These are phyloP conservation scores for Corydoras maculifer DNA, from an alignment of 2,113 vertebrate genomes.

Conservation along the genomic window DNA sequence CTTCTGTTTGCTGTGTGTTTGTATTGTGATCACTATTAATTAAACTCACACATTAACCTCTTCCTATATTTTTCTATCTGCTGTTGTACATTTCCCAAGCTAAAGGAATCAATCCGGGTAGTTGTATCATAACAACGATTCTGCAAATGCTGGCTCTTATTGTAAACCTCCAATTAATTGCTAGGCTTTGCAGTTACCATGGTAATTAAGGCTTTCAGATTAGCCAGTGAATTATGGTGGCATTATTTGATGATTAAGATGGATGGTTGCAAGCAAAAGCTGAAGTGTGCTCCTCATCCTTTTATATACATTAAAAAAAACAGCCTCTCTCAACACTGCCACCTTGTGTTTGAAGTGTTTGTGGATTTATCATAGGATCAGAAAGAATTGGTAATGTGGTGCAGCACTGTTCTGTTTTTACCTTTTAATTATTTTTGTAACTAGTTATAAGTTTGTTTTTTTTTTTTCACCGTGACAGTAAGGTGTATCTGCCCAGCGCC, in stretches of 20 bases:
- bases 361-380: too few species aligned
- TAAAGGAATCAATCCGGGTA: too few species aligned
- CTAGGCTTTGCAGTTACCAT: slow-evolving; percentile 26
- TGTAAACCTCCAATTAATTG: slow-evolving; percentile 29
- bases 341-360: slow-evolving; percentile 9
- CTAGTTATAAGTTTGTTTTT: too few species aligned
- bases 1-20: too few species aligned
- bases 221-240: slow-evolving; percentile 31
- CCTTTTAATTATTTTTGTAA: too few species aligned
- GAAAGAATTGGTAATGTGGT: not conserved
- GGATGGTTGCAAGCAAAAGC: slow-evolving; percentile 29
- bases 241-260: slow-evolving; percentile 35
- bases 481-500: too few species aligned
- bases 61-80: too few species aligned
- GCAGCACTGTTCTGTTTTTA: not conserved
- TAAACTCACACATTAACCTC: too few species aligned
- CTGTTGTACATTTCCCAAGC: too few species aligned
- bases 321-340: slow-evolving; percentile 25
- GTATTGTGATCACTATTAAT: too few species aligned
- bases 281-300: slow-evolving; percentile 22
- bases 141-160: not conserved
- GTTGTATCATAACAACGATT: slow-evolving; percentile 28
- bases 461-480: too few species aligned
- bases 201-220: slow-evolving; percentile 37
- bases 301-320: slow-evolving; percentile 22